Evolutionary conservation across 2,113 vertebrate species (phyloP), one percentile per base, ranked within the genome.

Genomic region (Oncorhynchus nerka): DNA sequence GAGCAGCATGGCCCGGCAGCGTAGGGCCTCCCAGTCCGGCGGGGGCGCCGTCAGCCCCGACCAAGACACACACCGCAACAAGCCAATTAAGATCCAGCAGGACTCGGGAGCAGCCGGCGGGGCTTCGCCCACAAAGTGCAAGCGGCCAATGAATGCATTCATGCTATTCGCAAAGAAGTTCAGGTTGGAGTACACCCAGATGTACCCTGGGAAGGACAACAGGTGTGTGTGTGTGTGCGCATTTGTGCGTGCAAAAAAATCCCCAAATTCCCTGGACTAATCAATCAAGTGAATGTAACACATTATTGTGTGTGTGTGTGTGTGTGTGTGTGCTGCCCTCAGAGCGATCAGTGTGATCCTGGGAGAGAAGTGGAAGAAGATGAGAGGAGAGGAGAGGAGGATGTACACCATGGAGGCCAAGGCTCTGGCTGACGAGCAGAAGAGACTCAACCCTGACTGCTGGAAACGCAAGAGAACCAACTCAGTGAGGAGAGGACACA

Each of bases 81-180:
- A 95, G 91, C 91, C 94, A 89, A 93, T 92, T 85, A 95, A 93
- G 88, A 93, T 87, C 88, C 93, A 95, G 68, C 68, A 15, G 83
- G 93, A 90, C 94, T 95, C 94, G 94, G 95, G 94, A 92, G 94
- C 94, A 89, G 83, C 89, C 80, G 92, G 85, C 90, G 94, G 89
- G 88, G 92, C 94, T 94, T 93, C 94, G 80, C 95, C 95, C 89
- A 96, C 93, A 89, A 96, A 96, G 90, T 96, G 95, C 94, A 97
- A 97, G 93, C 95, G 96, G 95, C 96, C 96, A 95, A 97, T 97
- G 96, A 97, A 97, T 89, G 96, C 96, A 93, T 97, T 97, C 92
- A 97, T 97, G 96, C 95, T 97, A 83, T 97, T 96, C 92, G 96
- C 96, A 93, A 97, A 97, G 95, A 96, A 96, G 82, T 97, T 96